Conservation (phyloP, 2,888 invertebrate species). For the Caenorhabditis sp. region DNA sequence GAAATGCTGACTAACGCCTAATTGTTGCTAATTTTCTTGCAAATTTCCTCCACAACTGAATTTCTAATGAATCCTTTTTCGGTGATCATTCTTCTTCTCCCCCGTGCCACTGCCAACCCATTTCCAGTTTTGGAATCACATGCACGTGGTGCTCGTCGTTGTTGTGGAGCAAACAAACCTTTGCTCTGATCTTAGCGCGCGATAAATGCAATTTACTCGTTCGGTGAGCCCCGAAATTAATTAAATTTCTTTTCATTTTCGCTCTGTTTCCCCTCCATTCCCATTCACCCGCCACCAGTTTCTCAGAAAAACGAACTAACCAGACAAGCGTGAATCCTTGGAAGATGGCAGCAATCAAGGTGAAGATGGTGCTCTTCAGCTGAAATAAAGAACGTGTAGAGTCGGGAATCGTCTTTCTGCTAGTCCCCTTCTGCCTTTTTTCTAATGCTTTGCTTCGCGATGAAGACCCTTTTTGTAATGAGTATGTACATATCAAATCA, state of each 20-base stretch:
- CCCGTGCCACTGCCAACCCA: too few species aligned
- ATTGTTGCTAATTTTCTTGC: conserved; percentile 34
- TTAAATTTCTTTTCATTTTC: conserved; percentile 35
- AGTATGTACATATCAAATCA: conserved; percentile 57
- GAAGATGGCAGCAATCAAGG: conserved; percentile 74
- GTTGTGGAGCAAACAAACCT: conserved; percentile 33
- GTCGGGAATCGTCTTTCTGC: neutral
- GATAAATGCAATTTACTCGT: conserved; percentile 59
- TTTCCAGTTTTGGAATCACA: conserved; percentile 16
- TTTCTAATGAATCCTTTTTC: conserved; percentile 13
- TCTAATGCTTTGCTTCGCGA: conserved; percentile 1
- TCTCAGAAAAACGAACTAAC: conserved; percentile 66
- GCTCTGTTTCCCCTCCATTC: conserved; percentile 8
- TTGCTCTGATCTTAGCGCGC: conserved; percentile 46
- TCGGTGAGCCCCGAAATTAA: conserved; percentile 48
- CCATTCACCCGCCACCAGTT: too few species aligned
- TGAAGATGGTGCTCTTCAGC: conserved; percentile 79
- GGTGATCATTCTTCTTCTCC: conserved; percentile 8
- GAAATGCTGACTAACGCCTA: conserved; percentile 14
- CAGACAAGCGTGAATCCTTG: conserved; percentile 77
- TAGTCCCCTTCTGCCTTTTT: neutral
- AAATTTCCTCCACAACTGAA: conserved; percentile 4
- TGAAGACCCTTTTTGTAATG: conserved; percentile 16
- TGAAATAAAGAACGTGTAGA: conserved; percentile 64
- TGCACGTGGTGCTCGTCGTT: conserved; percentile 16